Evolutionary conservation across 1,140 invertebrate species (phyloP).

Genomic region (Drosophila mauritiana): DNA sequence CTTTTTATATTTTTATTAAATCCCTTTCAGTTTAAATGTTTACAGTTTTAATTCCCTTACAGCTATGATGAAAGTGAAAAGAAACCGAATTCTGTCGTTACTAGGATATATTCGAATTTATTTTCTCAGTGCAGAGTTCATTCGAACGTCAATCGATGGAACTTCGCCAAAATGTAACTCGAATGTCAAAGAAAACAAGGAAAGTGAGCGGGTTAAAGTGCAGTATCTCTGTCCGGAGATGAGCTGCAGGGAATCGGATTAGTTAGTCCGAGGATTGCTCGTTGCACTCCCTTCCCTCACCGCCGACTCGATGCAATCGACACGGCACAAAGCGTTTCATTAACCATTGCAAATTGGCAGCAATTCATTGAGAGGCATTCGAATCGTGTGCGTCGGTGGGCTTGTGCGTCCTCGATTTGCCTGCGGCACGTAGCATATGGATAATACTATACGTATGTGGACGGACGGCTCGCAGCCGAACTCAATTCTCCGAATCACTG

Average conservation of each 20-base stretch:
- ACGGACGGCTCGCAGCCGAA: slow-evolving; percentile 40
- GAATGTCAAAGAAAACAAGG: slow-evolving; percentile 77
- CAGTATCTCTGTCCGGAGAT: slow-evolving; percentile 33
- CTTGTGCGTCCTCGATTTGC: slow-evolving; percentile 39
- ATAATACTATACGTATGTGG: slow-evolving; percentile 24
- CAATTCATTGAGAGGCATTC: slow-evolving; percentile 79
- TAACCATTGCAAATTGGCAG: slow-evolving; percentile 83
- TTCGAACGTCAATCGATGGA: slow-evolving; percentile 26
- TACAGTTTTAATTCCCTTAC: too few species aligned
- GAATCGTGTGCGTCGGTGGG: slow-evolving; percentile 31
- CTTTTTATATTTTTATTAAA: too few species aligned
- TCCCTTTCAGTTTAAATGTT: background rate
- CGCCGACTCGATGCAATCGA: slow-evolving; percentile 56
- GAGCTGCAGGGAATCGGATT: slow-evolving; percentile 41
- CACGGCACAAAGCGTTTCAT: slow-evolving; percentile 80
- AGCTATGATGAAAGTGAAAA: background rate
- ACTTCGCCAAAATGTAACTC: slow-evolving; percentile 71
- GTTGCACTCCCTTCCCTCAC: background rate
- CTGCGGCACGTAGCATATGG: slow-evolving; percentile 44
- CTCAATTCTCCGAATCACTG: slow-evolving; percentile 81
- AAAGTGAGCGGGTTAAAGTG: slow-evolving; percentile 75
- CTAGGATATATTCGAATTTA: background rate
- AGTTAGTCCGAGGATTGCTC: slow-evolving; percentile 24
- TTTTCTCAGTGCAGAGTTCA: slow-evolving; percentile 7
- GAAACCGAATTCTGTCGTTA: too few species aligned